Conservation (phyloP, 2,113 vertebrate genomes). For the Picathartes gymnocephalus region DNA sequence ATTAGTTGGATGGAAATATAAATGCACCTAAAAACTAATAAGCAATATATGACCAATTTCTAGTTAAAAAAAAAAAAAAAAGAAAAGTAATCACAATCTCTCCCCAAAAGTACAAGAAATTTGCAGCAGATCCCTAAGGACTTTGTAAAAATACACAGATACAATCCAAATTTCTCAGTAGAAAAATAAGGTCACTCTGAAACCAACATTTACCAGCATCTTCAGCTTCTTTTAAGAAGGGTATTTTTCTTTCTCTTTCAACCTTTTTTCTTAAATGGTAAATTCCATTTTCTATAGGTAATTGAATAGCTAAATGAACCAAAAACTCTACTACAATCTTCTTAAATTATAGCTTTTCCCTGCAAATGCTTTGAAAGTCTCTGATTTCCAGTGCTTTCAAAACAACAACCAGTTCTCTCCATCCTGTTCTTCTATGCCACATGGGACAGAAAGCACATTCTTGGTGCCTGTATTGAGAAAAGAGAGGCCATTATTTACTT, state of each 20-base stretch:
- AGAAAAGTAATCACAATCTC: neutral
- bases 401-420: neutral
- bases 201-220: neutral
- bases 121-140: neutral
- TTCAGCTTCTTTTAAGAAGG: neutral
- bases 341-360: slow-evolving; percentile 11
- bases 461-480: neutral
- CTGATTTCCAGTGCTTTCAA: slow-evolving; percentile 11
- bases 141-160: slow-evolving; percentile 6
- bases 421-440: neutral
- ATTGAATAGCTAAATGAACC: neutral
- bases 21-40: neutral
- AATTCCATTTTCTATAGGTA: slow-evolving; percentile 25
- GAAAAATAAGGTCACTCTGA: slow-evolving; percentile 2
- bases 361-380: slow-evolving; percentile 28
- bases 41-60: neutral
- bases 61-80: neutral
- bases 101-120: neutral
- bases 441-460: neutral
- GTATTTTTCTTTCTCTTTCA: neutral
- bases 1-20: neutral
- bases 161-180: neutral
- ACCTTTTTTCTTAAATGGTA: neutral
- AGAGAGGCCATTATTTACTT: neutral
- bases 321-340: slow-evolving; percentile 21